Conservation (phyloP, 2,797 vertebrate species). For the Craterocephalus amniculus region DNA sequence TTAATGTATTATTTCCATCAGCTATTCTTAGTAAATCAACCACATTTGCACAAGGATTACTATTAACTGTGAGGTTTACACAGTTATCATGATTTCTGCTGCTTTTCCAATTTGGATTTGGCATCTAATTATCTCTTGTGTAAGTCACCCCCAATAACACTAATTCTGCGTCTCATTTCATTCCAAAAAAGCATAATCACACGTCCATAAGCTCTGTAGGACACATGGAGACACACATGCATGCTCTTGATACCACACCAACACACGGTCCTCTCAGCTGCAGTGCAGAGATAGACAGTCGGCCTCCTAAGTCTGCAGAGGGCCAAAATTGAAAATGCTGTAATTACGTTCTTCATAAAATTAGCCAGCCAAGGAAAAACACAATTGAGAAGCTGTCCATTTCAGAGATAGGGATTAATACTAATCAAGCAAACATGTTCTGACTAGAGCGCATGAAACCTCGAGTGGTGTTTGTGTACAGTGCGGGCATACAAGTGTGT, state of each 20-base stretch:
- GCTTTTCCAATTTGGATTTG: constrained; percentile 48
- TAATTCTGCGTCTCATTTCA: constrained; percentile 56
- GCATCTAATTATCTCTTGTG: constrained; percentile 50
- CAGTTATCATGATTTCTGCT: constrained; percentile 43
- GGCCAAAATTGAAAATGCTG: constrained; percentile 76
- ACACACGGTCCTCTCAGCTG: constrained; percentile 57
- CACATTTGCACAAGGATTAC: constrained; percentile 31
- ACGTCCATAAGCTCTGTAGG: constrained; percentile 33
- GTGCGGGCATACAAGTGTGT: constrained; percentile 20
- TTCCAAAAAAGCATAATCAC: constrained; percentile 38
- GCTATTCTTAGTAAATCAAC: constrained; percentile 28
- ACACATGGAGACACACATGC: constrained; percentile 16
- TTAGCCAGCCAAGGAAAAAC: constrained; percentile 70
- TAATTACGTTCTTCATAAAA: constrained; percentile 83
- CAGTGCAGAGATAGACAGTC: constrained; percentile 68
- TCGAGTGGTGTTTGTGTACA: constrained; percentile 40
- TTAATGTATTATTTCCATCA: constrained; percentile 35
- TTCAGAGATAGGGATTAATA: constrained; percentile 75
- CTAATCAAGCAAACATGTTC: constrained; percentile 69
- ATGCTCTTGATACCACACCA: background rate
- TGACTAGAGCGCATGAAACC: constrained; percentile 52
- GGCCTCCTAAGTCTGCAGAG: constrained; percentile 60
- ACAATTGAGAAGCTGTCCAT: constrained; percentile 74
- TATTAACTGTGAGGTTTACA: constrained; percentile 17
- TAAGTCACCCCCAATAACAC: constrained; percentile 47